Evolutionary conservation across 2,888 invertebrate genomes (phyloP), one percentile per base, ranked within the genome.

Genomic region (Pandemis corylana): DNA sequence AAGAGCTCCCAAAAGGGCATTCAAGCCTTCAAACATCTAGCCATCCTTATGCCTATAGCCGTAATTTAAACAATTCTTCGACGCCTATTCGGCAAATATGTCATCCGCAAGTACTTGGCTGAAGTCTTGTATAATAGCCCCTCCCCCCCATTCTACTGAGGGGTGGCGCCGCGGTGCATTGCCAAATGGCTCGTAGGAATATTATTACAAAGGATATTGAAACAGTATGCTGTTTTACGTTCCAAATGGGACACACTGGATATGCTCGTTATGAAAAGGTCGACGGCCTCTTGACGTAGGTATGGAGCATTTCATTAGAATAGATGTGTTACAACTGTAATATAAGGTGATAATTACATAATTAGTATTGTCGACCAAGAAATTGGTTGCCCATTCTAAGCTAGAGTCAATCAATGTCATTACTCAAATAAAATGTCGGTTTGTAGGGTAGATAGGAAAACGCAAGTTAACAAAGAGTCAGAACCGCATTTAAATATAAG

Each of bases 101-200:
- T 62, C 72, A 41, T 15, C 63, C 46, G 12, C 68, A 56, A 63
- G 46, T 64, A 68, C 68, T 68, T 73, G 72, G 72, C 72, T 64
- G 72, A 77, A 76, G 74, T 20, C 20, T 53, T 73, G 42, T 65
- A 61, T 65, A 65, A 61, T 28, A 28, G n/a, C 46, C 44, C 53
- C 28, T n/a, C 63, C 46, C 46, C 5, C 5, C 46, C 46, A 46
- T 13, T 36, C 46, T 51, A 44, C 77, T 75, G 70, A 77, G 76
- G 78, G 72, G 76, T 7, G 75, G 78, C 80, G 80, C 81, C 81
- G 77, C 80, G 80, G 74, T 84, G 84, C 88, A 85, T 73, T 87
- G 88, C 88, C 86, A 88, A 89, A 87, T 87, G 82, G 81, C 82
- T 81, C 77, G 75, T 77, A 81, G 77, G 79, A 82, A 82, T 65